Base-by-base conservation (phyloP, 2,113 vertebrate species). In the Siphamia tubifer region DNA sequence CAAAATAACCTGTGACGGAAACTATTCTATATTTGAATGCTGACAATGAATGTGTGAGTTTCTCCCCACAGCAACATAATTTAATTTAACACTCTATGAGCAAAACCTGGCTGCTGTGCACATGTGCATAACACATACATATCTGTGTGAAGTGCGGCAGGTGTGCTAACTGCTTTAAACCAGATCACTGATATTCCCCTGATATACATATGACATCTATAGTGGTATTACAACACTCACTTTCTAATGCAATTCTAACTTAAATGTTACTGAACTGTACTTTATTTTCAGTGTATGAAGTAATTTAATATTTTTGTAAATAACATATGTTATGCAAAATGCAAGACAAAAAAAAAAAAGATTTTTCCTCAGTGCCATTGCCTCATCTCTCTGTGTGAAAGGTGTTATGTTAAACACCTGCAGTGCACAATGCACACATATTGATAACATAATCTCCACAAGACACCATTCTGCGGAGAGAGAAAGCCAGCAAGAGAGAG, bases 391-490 rank as follows among this genome's bases (percentile, higher is more conserved):
- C 83, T 65, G 83, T 83, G 84, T 78, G 83, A 85, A 74, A 75
- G 44, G 79, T 79, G 80, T 79, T 74, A 25, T 66, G 62, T 77
- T 74, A 43, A 82, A 84, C 86, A 87, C 85, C 82, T 89, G 84
- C 82, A 87, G 86, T 73, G 85, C 81, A 82, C 72, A 25, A 73
- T 82, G 78, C 75, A 77, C 82, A 83, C 62, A 67, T 66, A 79
- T 69, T 74, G 79, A 83, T 84, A 88, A 70, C 77, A 75, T 61
- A 52, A 76, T 81, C 79, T 77, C 61, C 70, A 68, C 73, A 68
- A 77, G 73, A 81, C 66, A 43, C 49, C 51, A 17, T 69, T 81
- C 71, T 81, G 68, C 71, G 82, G 69, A 48, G 53, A 32, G 42
- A 43, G 49, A 38, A 40, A 51, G 49, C 1, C 38, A 71, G 74